These are phyloP conservation scores for Tuta absoluta DNA, from an alignment of 2,888 invertebrate genomes.

Conservation along the genomic window DNA sequence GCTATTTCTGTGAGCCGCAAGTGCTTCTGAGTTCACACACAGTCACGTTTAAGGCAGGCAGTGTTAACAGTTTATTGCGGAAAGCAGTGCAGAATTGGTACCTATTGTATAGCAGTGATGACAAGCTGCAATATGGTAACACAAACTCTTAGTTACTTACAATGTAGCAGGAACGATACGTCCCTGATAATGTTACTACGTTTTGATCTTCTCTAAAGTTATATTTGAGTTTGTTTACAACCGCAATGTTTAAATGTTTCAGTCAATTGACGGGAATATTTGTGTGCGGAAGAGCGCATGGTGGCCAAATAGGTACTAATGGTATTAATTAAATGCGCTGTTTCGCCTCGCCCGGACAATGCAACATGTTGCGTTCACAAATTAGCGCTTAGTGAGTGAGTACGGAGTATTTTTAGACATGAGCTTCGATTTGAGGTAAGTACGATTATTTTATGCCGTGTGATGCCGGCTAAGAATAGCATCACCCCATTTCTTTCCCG, in stretches of 20 bases:
- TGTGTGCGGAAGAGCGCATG: constrained; percentile 38
- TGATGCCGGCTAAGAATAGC: too few relatives aligned
- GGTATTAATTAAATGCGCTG: constrained; percentile 56
- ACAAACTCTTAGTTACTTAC: too few relatives aligned
- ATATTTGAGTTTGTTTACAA: too few relatives aligned
- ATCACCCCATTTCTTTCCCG: too few relatives aligned
- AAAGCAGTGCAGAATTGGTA: background rate
- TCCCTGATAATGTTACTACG: too few relatives aligned
- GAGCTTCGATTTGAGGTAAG: constrained; percentile 28
- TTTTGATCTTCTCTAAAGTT: too few relatives aligned
- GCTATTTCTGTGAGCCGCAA: background rate
- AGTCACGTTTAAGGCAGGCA: background rate
- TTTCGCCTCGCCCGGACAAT: constrained; percentile 41
- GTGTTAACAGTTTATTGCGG: background rate
- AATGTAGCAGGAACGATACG: too few relatives aligned
- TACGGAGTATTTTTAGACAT: constrained; percentile 54
- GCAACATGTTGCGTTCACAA: constrained; percentile 47
- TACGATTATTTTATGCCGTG: too few relatives aligned
- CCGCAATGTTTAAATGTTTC: background rate
- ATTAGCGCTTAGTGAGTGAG: constrained; percentile 41
- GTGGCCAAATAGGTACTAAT: constrained; percentile 44
- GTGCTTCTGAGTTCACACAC: background rate
- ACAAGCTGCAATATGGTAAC: background rate
- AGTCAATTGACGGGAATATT: constrained; percentile 30
- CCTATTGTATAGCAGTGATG: background rate